Evolutionary conservation across 2,888 invertebrate species (phyloP).

Genomic region (Clitarchus hookeri): DNA sequence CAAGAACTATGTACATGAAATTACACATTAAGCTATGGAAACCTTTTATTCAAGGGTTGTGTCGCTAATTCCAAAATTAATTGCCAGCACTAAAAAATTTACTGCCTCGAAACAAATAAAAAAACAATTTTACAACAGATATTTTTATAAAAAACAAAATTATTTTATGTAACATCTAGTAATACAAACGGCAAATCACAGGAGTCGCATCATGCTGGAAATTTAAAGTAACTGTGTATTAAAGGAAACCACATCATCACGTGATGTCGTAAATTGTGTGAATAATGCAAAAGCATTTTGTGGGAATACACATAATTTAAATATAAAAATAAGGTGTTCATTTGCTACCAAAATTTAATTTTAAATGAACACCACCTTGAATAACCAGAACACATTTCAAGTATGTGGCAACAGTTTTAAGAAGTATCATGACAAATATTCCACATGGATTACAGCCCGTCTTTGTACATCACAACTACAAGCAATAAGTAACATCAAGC

Average conservation of each 20-base stretch:
- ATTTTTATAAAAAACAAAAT: not conserved
- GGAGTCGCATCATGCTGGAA: not conserved
- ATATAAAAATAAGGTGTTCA: not conserved
- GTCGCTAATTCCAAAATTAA: not conserved
- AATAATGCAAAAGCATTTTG: not conserved
- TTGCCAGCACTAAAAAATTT: not conserved
- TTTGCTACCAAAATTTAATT: not conserved
- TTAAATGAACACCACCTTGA: not conserved
- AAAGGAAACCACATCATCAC: not conserved
- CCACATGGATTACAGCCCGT: not conserved
- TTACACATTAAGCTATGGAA: not conserved
- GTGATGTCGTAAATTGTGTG: not conserved
- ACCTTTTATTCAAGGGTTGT: not conserved
- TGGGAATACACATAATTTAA: not conserved
- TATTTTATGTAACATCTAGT: not conserved
- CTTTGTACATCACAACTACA: not conserved
- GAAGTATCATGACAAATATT: not conserved
- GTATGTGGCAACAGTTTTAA: too few species aligned
- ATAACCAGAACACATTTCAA: not conserved
- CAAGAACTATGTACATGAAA: too few species aligned
- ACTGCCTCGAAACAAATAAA: too few species aligned
- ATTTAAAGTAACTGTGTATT: too few species aligned
- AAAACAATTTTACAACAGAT: too few species aligned
- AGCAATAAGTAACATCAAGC: not conserved
- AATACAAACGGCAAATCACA: not conserved